Evolutionary conservation across 2,797 vertebrate species (phyloP).

Genomic region (Platyrinchus mystaceus): DNA sequence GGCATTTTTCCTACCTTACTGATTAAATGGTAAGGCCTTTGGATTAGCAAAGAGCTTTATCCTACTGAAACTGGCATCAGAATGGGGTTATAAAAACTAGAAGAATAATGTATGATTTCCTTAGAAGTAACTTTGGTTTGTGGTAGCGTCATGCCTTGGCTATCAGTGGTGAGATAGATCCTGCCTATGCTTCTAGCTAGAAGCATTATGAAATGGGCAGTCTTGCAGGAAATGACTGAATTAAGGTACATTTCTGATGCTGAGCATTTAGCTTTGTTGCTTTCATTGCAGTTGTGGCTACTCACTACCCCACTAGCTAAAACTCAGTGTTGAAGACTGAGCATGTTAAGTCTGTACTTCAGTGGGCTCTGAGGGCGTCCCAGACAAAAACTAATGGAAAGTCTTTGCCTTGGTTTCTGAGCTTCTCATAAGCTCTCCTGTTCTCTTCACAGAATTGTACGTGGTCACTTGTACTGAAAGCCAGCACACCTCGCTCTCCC

Average conservation of each 20-base stretch:
- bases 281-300: neutral
- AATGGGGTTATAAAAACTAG: neutral
- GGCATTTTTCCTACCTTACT: slow-evolving; percentile 37
- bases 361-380: slow-evolving; percentile 3
- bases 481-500: neutral
- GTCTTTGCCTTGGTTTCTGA: slow-evolving; percentile 67
- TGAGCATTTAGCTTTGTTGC: neutral
- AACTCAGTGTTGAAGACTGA: neutral
- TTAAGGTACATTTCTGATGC: neutral
- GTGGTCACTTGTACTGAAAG: slow-evolving; percentile 15
- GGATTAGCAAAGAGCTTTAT: slow-evolving; percentile 11
- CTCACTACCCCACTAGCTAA: neutral
- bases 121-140: neutral
- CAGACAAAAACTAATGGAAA: slow-evolving; percentile 11
- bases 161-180: neutral
- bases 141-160: slow-evolving; percentile 44
- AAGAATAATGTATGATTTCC: neutral
- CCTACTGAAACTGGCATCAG: slow-evolving; percentile 5
- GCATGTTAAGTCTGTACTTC: neutral
- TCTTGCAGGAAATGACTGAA: neutral
- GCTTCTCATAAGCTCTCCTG: neutral
- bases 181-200: neutral
- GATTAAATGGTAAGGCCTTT: slow-evolving; percentile 33
- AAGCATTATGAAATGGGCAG: neutral
- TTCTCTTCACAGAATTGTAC: slow-evolving; percentile 33